phyloP scores from a whole-genome alignment of 2,888 invertebrate genomes.

The Synanthedon andrenaeformis region DNA sequence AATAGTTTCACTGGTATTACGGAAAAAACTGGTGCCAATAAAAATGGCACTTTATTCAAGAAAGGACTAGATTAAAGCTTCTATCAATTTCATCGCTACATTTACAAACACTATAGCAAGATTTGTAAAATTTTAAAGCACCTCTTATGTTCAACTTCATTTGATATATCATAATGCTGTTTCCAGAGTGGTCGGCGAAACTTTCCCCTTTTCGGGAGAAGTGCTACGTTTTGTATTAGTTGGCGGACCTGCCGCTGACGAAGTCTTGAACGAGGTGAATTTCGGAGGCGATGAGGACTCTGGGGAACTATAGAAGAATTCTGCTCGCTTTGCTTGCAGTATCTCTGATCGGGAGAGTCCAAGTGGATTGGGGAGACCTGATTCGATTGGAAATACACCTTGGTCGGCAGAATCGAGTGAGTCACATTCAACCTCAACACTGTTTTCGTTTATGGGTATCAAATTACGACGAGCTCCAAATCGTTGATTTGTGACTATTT shows the following conservation, averaged over 20 bases:
- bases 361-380: constrained; percentile 37
- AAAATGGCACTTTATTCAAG: constrained; percentile 54
- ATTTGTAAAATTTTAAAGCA: constrained; percentile 29
- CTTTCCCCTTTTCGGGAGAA: constrained; percentile 48
- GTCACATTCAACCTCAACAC: constrained; percentile 33
- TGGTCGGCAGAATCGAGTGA: constrained; percentile 37
- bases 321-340: constrained; percentile 72
- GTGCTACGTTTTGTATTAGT: constrained; percentile 25
- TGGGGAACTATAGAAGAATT: constrained; percentile 64
- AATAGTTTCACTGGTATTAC: constrained; percentile 35
- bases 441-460: constrained; percentile 52
- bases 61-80: constrained; percentile 69
- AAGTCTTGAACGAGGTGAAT: constrained; percentile 49
- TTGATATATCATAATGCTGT: constrained; percentile 70
- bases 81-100: constrained; percentile 52
- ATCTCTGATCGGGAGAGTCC: constrained; percentile 59
- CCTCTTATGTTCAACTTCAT: constrained; percentile 22
- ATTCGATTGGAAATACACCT: constrained; percentile 59
- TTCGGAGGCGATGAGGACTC: constrained; percentile 44
- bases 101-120: constrained; percentile 20
- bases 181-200: constrained; percentile 70
- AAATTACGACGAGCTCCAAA: constrained; percentile 59
- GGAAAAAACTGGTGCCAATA: constrained; percentile 32
- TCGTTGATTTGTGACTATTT: constrained; percentile 59
- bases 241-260: constrained; percentile 25